Evolutionary conservation across 2,797 vertebrate species (phyloP), one percentile per base, ranked within the genome.

Genomic region (Benthosema pterotum): DNA sequence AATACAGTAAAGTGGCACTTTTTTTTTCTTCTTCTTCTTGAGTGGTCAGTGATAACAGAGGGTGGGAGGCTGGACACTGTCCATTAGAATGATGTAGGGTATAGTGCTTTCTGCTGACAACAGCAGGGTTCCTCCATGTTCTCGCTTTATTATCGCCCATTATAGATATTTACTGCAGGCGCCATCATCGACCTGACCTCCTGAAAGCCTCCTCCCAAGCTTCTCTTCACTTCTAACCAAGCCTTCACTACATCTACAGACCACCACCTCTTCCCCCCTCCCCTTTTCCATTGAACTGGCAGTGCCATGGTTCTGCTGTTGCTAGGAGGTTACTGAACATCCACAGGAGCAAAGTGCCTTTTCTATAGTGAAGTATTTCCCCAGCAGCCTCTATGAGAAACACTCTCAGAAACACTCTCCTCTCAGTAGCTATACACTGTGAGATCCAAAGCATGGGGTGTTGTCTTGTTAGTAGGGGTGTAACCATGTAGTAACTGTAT

Each of bases 91-190:
- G 88, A 91, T 85, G 62, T 63, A 84, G 74, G 57, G 49, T 60
- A 48, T 25, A 2, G 22, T 45, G 78, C 57, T 78, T 88, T 90
- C 68, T 85, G 84, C 85, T 89, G 84, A 87, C 84, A 79, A 74
- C 65, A 68, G 76, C 79, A 83, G 72, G 47, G 68, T 52, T 70
- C 74, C 74, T 85, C 78, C 81, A 78, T 78, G 83, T 76, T 80
- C 74, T 71, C 60, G 79, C 79, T 89, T 90, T 87, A 84, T 87
- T 83, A 81, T 80, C 73, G 71, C 71, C 72, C 75, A 84, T 91
- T 88, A 84, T 13, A 60, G 69, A 88, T 86, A 89, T 90, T 90
- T 91, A 90, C 78, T 75, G 78, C 76, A 69, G 72, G 60, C 78
- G 68, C 70, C 75, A 52, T 77, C 69, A 47, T 68, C 75, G 58